phyloP scores from a whole-genome alignment of 1,140 invertebrate genomes.

The Heliconius himera region DNA sequence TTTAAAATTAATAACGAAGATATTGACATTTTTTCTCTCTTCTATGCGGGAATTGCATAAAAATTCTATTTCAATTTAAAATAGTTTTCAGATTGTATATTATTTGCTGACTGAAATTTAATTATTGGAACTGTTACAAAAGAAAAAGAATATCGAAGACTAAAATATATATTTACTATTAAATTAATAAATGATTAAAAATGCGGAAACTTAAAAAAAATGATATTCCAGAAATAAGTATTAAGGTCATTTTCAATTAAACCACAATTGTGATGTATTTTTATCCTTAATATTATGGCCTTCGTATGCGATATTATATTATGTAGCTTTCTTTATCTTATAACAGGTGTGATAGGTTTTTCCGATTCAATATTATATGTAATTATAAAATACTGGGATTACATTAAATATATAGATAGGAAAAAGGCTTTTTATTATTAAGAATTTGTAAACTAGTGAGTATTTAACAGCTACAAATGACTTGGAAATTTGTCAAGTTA shows the following conservation, averaged over 20 bases:
- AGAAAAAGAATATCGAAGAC: not conserved
- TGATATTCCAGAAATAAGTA: not conserved
- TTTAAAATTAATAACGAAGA: too few species aligned
- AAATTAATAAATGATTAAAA: not conserved
- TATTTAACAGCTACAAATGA: not conserved
- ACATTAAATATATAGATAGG: not conserved
- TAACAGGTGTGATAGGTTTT: too few species aligned
- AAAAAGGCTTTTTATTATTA: not conserved
- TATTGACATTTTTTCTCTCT: too few species aligned
- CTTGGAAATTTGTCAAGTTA: too few species aligned
- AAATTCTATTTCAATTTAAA: too few species aligned
- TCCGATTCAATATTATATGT: too few species aligned
- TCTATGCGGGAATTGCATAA: too few species aligned
- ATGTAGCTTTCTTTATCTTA: not conserved
- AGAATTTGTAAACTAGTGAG: not conserved
- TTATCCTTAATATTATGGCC: not conserved
- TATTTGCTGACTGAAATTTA: not conserved
- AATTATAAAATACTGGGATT: not conserved
- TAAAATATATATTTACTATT: not conserved
- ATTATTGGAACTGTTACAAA: not conserved
- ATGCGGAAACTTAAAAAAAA: not conserved
- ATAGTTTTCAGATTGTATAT: too few species aligned
- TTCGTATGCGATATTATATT: not conserved
- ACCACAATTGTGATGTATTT: slow-evolving; percentile 6
- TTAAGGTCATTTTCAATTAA: slow-evolving; percentile 8